These are phyloP conservation scores for Tortrix viridana DNA, from an alignment of 2,888 invertebrate genomes.

Conservation along the genomic window DNA sequence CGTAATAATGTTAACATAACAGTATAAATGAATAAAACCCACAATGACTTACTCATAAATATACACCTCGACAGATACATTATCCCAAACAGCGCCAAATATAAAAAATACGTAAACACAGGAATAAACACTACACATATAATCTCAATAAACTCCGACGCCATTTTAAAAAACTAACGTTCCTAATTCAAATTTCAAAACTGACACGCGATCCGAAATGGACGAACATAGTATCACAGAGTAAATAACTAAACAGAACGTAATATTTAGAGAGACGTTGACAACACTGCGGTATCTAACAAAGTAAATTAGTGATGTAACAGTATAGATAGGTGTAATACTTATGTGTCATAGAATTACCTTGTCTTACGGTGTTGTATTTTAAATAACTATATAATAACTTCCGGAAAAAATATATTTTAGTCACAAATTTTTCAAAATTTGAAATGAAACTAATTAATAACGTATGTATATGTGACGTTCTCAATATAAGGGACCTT, in stretches of 20 bases:
- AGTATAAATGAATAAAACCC: no score
- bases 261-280: background rate
- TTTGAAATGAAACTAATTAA: background rate
- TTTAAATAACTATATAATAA: background rate
- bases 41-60: slow-evolving; percentile 46
- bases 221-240: slow-evolving; percentile 4
- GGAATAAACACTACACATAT: slow-evolving; percentile 56
- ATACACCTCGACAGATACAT: slow-evolving; percentile 42
- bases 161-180: slow-evolving; percentile 42
- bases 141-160: slow-evolving; percentile 47
- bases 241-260: no score
- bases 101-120: slow-evolving; percentile 52
- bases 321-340: slow-evolving; percentile 11
- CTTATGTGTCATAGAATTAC: slow-evolving; percentile 13
- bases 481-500: no score
- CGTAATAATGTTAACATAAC: no score
- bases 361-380: slow-evolving; percentile 27
- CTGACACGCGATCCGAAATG: background rate
- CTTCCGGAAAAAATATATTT: background rate
- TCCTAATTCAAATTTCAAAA: background rate
- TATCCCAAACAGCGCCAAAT: slow-evolving; percentile 48
- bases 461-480: no score
- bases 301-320: slow-evolving; percentile 26
- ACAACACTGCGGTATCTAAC: slow-evolving; percentile 8
- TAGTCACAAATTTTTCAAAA: background rate